A percentile compares a stretch with the other conserved stretches of the same genome.
phyloP scores from a whole-genome alignment of 2,113 vertebrate genomes.

The Channa maculata region DNA sequence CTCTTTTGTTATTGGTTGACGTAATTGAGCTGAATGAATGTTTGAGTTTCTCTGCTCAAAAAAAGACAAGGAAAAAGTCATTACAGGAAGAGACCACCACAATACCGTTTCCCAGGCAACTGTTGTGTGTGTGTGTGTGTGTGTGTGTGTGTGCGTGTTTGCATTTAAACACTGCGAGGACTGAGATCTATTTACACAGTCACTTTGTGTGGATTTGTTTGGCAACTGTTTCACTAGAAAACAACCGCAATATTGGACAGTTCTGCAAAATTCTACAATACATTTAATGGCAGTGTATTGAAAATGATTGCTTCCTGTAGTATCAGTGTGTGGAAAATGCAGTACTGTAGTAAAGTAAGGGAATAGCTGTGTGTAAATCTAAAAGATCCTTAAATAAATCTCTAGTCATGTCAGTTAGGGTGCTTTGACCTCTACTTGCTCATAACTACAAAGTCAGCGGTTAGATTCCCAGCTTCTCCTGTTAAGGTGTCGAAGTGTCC shows the following conservation, averaged over 20 bases:
- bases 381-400: too few relatives aligned
- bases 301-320: not conserved
- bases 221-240: too few relatives aligned
- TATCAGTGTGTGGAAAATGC: not conserved
- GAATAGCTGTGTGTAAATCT: too few relatives aligned
- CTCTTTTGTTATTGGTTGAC: conserved; percentile 64
- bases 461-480: too few relatives aligned
- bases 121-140: not conserved
- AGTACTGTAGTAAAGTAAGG: too few relatives aligned
- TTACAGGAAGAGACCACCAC: conserved; percentile 42
- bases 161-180: conserved; percentile 8
- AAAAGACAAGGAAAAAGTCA: conserved; percentile 61
- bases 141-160: not conserved
- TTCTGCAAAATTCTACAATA: not conserved
- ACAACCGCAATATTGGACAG: too few relatives aligned
- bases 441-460: too few relatives aligned
- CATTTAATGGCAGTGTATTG: not conserved
- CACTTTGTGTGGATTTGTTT: conserved; percentile 12
- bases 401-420: too few relatives aligned
- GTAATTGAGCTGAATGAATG: conserved; percentile 70
- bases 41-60: conserved; percentile 70
- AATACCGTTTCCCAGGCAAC: conserved; percentile 44
- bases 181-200: not conserved
- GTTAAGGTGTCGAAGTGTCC: too few relatives aligned
- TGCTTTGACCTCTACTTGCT: too few relatives aligned